These are phyloP conservation scores for Volucella inanis DNA, from an alignment of 2,888 invertebrate genomes.

Conservation along the genomic window DNA sequence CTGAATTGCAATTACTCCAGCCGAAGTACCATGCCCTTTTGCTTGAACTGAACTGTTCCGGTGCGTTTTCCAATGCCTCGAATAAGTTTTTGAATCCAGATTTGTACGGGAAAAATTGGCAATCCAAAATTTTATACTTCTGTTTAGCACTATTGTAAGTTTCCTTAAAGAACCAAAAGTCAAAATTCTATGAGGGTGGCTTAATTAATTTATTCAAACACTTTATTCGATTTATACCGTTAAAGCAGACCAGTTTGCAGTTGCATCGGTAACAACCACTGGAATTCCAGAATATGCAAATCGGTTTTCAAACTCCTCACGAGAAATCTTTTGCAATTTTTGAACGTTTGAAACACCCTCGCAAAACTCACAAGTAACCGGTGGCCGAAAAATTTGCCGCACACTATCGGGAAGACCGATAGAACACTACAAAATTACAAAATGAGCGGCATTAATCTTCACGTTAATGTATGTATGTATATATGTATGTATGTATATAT, in stretches of 20 bases:
- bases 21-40: conserved; percentile 87
- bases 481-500: not conserved
- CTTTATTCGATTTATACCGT: conserved; percentile 80
- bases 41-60: conserved; percentile 83
- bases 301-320: conserved; percentile 87
- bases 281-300: conserved; percentile 92
- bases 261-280: conserved; percentile 93
- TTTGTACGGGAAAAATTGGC: conserved; percentile 97
- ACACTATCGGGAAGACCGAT: conserved; percentile 78
- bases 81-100: conserved; percentile 91
- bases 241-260: conserved; percentile 91
- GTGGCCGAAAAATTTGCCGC: conserved; percentile 87
- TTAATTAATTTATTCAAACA: not conserved
- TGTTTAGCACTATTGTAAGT: conserved; percentile 87
- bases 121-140: conserved; percentile 86
- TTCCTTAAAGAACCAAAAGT: conserved; percentile 91
- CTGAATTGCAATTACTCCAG: conserved; percentile 96
- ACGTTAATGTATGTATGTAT: not conserved
- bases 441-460: conserved; percentile 54
- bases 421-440: conserved; percentile 68
- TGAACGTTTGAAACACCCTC: conserved; percentile 86
- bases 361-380: conserved; percentile 92
- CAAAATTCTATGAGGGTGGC: conserved; percentile 85
- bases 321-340: conserved; percentile 87
- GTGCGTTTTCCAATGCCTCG: conserved; percentile 93